Evolutionary conservation across 2,113 vertebrate species (phyloP).

Genomic region (Rana temporaria): DNA sequence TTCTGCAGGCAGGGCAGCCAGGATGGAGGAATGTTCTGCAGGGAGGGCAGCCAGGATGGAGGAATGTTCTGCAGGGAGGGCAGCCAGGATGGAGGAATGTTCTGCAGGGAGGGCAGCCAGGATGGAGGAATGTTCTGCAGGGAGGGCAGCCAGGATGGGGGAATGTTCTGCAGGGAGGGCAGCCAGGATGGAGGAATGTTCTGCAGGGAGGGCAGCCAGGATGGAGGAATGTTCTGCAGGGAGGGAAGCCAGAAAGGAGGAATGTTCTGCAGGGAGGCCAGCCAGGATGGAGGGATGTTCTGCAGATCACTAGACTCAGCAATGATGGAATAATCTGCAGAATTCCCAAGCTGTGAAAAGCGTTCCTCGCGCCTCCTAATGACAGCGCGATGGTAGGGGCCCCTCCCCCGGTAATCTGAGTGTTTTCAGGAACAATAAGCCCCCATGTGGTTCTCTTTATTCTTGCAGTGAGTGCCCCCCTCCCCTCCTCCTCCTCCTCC

Average conservation of each 20-base stretch:
- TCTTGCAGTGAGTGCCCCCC: not conserved
- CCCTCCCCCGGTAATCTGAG: not conserved
- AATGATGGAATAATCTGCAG: not conserved
- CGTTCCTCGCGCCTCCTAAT: too few relatives aligned
- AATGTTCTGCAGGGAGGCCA: too few relatives aligned
- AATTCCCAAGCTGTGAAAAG: not conserved
- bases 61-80: not conserved
- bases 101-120: not conserved
- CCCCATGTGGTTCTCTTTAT: constrained; percentile 43
- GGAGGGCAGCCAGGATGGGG: too few relatives aligned
- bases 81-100: not conserved
- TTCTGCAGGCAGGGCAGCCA: not conserved
- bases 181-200: too few relatives aligned
- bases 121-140: not conserved
- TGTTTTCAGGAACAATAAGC: constrained; percentile 32
- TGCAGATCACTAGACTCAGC: not conserved
- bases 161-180: too few relatives aligned
- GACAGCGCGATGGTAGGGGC: too few relatives aligned
- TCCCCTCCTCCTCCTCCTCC: not conserved
- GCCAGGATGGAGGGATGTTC: not conserved
- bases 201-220: too few relatives aligned
- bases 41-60: not conserved
- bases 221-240: too few relatives aligned
- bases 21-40: not conserved
- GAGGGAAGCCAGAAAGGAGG: too few relatives aligned